Evolutionary conservation across 2,797 vertebrate genomes (phyloP).

Genomic region (Anniella stebbinsi): DNA sequence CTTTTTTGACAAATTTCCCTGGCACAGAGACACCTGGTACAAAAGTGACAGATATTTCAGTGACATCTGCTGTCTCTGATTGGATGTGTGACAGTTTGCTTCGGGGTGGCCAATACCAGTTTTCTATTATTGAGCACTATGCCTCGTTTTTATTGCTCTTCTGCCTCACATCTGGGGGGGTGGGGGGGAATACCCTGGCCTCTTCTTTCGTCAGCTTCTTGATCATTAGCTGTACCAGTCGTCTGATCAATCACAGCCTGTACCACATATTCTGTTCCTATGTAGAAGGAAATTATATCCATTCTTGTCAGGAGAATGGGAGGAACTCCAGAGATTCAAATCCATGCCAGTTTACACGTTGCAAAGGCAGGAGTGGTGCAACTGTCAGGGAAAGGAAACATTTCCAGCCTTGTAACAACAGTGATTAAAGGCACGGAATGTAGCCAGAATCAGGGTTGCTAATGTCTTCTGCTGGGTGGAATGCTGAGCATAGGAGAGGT

Average conservation of each 20-base stretch:
- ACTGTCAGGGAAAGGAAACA: neutral
- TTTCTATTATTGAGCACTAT: conserved; percentile 40
- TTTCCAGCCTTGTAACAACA: neutral
- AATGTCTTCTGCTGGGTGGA: neutral
- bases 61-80: conserved; percentile 55
- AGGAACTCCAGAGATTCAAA: conserved; percentile 6
- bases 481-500: neutral
- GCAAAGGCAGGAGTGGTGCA: neutral
- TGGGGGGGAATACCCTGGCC: neutral
- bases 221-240: conserved; percentile 29
- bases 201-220: conserved; percentile 4
- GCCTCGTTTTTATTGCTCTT: conserved; percentile 38
- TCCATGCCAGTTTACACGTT: neutral
- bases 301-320: neutral
- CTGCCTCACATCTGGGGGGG: conserved; percentile 26
- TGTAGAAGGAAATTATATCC: neutral
- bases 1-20: conserved; percentile 17
- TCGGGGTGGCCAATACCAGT: conserved; percentile 43
- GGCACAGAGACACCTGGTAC: conserved; percentile 42
- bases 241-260: conserved; percentile 10
- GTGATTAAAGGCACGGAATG: no score
- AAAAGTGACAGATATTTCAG: conserved; percentile 53
- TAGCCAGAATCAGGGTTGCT: neutral
- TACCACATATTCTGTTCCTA: conserved; percentile 12
- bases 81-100: conserved; percentile 51